Percentiles rank a stretch among this genome's conserved stretches.
phyloP scores from a whole-genome alignment of 2,113 vertebrate species.

The Phocoena sinus region DNA sequence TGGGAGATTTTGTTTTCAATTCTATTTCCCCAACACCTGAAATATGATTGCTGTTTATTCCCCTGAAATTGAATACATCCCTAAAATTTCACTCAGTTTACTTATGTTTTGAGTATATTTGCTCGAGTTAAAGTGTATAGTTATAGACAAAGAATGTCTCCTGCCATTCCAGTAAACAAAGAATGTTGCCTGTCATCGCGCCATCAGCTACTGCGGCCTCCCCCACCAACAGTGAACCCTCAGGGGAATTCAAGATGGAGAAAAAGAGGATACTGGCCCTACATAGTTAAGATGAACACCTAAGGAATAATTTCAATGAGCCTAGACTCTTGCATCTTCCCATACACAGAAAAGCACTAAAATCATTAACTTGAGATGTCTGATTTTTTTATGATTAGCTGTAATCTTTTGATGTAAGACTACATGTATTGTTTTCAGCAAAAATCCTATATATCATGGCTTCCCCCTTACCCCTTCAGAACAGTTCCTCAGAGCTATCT shows the following conservation, averaged over 20 bases:
- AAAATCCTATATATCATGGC: background rate
- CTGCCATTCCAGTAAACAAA: background rate
- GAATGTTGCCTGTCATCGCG: background rate
- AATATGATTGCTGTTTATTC: background rate
- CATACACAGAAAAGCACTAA: background rate
- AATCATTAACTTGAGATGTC: background rate
- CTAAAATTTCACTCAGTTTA: background rate
- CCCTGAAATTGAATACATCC: background rate
- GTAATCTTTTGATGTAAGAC: background rate
- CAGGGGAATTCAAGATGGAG: background rate
- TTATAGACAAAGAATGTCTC: background rate
- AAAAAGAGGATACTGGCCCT: background rate
- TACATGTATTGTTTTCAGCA: background rate
- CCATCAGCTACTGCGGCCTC: background rate
- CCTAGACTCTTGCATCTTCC: background rate
- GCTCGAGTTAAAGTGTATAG: background rate
- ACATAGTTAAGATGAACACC: background rate
- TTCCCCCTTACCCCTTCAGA: background rate
- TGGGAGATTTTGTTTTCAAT: background rate
- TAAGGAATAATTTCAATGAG: background rate
- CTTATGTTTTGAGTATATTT: background rate
- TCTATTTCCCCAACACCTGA: background rate
- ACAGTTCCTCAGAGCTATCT: background rate
- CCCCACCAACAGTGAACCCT: rapidly evolving
- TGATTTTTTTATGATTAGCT: background rate